Base-by-base conservation (phyloP, 2,113 vertebrate species). In the Phaethon lepturus region DNA sequence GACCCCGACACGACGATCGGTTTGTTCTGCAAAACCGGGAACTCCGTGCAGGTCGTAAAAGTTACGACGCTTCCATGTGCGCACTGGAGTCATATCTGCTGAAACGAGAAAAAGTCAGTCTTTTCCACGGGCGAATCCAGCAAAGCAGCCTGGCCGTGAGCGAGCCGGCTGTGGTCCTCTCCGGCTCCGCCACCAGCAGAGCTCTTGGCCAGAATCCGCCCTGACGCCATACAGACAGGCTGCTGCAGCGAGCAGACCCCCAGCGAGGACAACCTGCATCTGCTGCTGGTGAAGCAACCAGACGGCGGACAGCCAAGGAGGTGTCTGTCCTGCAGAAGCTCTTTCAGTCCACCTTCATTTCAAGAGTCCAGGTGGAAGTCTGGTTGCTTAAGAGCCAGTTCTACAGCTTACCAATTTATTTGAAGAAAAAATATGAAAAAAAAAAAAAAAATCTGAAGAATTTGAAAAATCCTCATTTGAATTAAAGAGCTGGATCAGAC, bases 1-100 rank as follows among this genome's bases (percentile, higher is more conserved):
- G 35, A 56, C 42, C 17, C 50, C 2, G 4, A 14, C 25, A 50
- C 2, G 0, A 22, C 3, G 1, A 42, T 55, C 3, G 0, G 11
- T 49, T 47, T 10, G 1, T 87, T 56, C 62, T 24, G 35, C 42
- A n/a, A 44, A 71, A 64, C 56, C 13, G 24, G 42, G 56, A 22
- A 22, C 49, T 42, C 17, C 5, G 1, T 31, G 67, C 56, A 49
- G 25, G 71, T 45, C 6, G 0, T 56, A 63, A 82, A 71, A 58
- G 38, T 5, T 38, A 38, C 38, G 38, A 38, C 8, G 38, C 45
- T 47, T 74, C 83, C 68, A 62, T 31, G 63, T 58, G 62, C 11
- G 38, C 1, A 3, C 73, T 17, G 52, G 42, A 18, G 26, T 23
- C 1, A 1, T 19, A 11, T 12, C 73, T 59, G 44, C 50, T 6